Base-by-base conservation (phyloP, 1,140 invertebrate genomes). In the Orussus abietinus region DNA sequence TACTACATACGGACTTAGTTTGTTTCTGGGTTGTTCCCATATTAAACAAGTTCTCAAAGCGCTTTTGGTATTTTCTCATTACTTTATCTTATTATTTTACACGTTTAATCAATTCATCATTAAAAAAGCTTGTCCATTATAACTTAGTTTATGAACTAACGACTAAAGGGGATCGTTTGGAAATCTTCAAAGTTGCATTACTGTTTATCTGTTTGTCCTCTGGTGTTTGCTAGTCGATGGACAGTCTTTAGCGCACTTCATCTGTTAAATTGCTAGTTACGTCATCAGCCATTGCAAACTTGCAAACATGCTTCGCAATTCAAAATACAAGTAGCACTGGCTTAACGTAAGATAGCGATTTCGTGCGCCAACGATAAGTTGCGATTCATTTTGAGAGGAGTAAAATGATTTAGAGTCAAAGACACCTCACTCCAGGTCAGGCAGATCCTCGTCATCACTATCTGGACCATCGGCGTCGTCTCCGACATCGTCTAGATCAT, bases 401-500 rank as follows among this genome's bases (percentile, higher is more conserved):
- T 36, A 36, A 36, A 18, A 19, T 36, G 20, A 42, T 36, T 46
- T 42, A 49, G 33, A 12, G 1, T 45, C 59, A 42, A 43, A 53
- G 31, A 38, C 18, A 29, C 32, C 62, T 71, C 56, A 77, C 52
- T 78, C 76, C 34, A 80, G 56, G 34, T 79, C 78, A 1, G 78
- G 78, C 51, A 80, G 59, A 30, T 76, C 75, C 37, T 78, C 78
- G 32, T 80, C 78, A 40, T 80, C 79, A 18, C 77, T 79, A 49
- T 80, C 77, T 13, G 64, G 52, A 47, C 13, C 45, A 6, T 62
- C 61, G 0, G 44, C 62, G 18, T 74, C 72, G 6, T 66, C 68
- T 14, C 38, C 59, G 30, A 62, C 41, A 20, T 48, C 50, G 14
- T 70, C 72, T 37, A 78, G 51, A 45, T 77, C 75, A 42, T 76